Evolutionary conservation across 2,113 vertebrate genomes (phyloP).

Genomic region (Scytalopus superciliaris): DNA sequence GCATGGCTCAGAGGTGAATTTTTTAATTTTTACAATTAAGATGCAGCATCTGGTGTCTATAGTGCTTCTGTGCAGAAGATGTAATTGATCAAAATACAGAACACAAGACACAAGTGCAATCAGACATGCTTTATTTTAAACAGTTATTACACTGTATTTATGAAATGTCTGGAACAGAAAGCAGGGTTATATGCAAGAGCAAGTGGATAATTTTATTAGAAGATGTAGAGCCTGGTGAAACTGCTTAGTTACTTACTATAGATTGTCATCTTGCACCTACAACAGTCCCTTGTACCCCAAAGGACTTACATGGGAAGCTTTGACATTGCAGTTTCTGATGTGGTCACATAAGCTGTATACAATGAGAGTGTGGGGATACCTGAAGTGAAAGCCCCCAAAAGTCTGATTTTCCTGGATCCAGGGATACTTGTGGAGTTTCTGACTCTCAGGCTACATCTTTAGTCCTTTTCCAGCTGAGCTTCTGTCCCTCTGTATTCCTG

Average conservation of each 20-base stretch:
- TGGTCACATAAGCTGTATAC: neutral
- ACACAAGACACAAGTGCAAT: neutral
- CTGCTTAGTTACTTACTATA: neutral
- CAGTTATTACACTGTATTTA: conserved; percentile 42
- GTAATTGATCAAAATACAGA: neutral
- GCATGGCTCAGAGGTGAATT: neutral
- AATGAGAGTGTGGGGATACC: neutral
- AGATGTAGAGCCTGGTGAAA: neutral
- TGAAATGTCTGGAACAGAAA: conserved; percentile 18
- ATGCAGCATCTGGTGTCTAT: neutral
- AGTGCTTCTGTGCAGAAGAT: neutral
- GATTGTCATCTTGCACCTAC: neutral
- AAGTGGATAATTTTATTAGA: neutral
- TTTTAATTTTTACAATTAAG: neutral
- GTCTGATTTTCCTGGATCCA: neutral
- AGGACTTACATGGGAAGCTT: neutral
- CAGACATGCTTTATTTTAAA: conserved; percentile 67
- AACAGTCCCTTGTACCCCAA: neutral
- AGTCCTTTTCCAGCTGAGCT: neutral
- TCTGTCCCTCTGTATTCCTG: neutral
- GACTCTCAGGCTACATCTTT: neutral
- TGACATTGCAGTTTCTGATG: neutral
- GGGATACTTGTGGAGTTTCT: neutral
- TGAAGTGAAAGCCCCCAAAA: neutral
- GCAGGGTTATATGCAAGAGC: neutral